A percentile compares a stretch with the other conserved stretches of the same genome.
Evolutionary conservation across 2,888 invertebrate genomes (phyloP).

Genomic region (Napeogenes inachia): DNA sequence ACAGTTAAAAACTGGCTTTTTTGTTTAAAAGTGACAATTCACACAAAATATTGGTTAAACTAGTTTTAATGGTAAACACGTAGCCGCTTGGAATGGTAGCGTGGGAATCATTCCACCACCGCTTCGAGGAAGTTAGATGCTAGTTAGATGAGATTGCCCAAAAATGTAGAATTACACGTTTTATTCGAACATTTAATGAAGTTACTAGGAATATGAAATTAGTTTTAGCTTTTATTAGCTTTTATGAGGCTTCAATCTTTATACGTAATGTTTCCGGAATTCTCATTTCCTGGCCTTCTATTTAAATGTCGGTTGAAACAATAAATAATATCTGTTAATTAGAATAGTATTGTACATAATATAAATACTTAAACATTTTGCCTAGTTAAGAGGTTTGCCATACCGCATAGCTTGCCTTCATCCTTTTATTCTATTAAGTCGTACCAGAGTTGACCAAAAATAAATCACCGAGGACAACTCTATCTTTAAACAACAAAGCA

Average conservation of each 20-base stretch:
- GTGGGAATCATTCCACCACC: conserved; percentile 24
- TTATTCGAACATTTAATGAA: neutral
- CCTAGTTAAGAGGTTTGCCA: conserved; percentile 2
- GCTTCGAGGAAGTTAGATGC: conserved; percentile 24
- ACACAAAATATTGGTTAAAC: conserved; percentile 24
- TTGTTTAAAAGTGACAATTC: conserved; percentile 15
- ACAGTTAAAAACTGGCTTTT: conserved; percentile 8
- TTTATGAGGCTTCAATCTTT: too few species aligned
- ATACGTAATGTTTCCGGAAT: too few species aligned
- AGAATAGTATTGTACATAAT: neutral
- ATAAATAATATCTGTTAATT: too few species aligned
- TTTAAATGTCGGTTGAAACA: too few species aligned
- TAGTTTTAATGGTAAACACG: conserved; percentile 25
- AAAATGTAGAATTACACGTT: conserved; percentile 25
- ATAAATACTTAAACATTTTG: neutral
- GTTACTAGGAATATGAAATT: too few species aligned
- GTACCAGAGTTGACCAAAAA: conserved; percentile 68
- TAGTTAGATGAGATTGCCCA: conserved; percentile 8
- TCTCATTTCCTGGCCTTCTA: too few species aligned
- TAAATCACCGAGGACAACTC: conserved; percentile 73
- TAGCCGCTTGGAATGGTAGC: conserved; percentile 25
- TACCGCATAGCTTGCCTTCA: conserved; percentile 18
- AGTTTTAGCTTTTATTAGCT: too few species aligned
- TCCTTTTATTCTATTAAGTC: conserved; percentile 57
- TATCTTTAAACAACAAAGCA: conserved; percentile 71